Base-by-base conservation (phyloP, 2,113 vertebrate species). In the Myotis brandtii region DNA sequence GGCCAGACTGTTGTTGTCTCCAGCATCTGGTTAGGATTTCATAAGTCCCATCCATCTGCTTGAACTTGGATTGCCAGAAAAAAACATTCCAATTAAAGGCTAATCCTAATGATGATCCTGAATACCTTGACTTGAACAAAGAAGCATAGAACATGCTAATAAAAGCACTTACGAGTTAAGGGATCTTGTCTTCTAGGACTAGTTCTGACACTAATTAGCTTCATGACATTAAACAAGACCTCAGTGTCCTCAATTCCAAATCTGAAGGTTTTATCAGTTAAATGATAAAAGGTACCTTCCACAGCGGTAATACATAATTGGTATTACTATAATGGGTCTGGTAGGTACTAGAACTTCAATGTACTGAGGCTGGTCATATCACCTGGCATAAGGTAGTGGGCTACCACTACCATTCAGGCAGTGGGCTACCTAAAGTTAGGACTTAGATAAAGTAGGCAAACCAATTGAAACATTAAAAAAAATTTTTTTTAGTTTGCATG, bases 321-420 rank as follows among this genome's bases (percentile, higher is more conserved):
- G 5, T 52, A 32, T 56, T 76, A 70, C n/a, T 50, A 23, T 20
- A 18, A 23, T 25, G 5, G 67, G 20, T 16, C 32, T 76, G 32
- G 4, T 43, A 21, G 13, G 3, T n/a, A 10, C 4, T 54, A 30
- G 32, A 21, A 11, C 56, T 37, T 40, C 40, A 81, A 5, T 54
- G 40, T 0, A 23, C 1, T 0, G 10, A 30, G 62, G 30, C 12
- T 9, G 2, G 1, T 52, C 34, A 12, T 34, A 37, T 34, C 43
- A 32, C 52, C 67, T 89, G 81, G 43, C 34, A 30, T 48, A 34
- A 52, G 76, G 34, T 40, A 72, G 40, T 43, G 13, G 14, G 21
- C 69, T 72, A 72, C 37, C 34, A 40, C 11, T 70, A 40, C n/a
- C 37, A 40, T 72, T 40, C n/a, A 25, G 21, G n/a, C 54, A 54